Conservation (phyloP, 2,113 vertebrate genomes). For the Thunnus maccoyii region DNA sequence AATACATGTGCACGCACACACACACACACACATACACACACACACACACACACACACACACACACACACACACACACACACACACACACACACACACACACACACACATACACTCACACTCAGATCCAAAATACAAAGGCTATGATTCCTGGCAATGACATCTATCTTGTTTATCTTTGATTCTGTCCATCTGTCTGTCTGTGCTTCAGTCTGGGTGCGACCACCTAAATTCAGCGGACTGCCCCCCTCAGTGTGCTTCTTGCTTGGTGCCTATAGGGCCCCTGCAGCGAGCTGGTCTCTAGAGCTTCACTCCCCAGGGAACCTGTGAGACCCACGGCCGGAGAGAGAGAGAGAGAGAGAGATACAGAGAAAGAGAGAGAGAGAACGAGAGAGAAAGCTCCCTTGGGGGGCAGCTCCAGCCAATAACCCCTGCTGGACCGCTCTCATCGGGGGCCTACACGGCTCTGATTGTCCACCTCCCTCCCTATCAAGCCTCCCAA, state of each 20-base stretch:
- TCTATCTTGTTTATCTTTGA: conserved; percentile 22
- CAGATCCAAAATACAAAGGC: conserved; percentile 17
- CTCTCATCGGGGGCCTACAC: conserved; percentile 62
- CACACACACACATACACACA: too few species aligned
- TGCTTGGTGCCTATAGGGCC: conserved; percentile 70
- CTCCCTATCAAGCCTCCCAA: conserved; percentile 69
- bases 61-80: background rate
- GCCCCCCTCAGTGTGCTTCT: conserved; percentile 40
- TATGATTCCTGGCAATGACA: conserved; percentile 35
- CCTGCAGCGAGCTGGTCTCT: conserved; percentile 65
- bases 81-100: too few species aligned
- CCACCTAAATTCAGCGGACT: conserved; percentile 50
- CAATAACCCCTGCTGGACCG: conserved; percentile 77
- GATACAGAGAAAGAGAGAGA: conserved; percentile 10
- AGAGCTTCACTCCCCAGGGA: conserved; percentile 65
- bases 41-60: background rate
- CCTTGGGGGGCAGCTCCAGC: conserved; percentile 61
- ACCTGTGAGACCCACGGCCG: conserved; percentile 43
- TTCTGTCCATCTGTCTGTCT: conserved; percentile 43
- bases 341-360: conserved; percentile 23
- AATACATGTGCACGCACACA: background rate
- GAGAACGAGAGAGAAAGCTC: conserved; percentile 40
- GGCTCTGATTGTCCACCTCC: conserved; percentile 75
- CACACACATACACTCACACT: background rate
- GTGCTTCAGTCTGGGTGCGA: background rate